Base-by-base conservation (phyloP, 2,797 vertebrate species). In the Melanotaenia pygmaea region DNA sequence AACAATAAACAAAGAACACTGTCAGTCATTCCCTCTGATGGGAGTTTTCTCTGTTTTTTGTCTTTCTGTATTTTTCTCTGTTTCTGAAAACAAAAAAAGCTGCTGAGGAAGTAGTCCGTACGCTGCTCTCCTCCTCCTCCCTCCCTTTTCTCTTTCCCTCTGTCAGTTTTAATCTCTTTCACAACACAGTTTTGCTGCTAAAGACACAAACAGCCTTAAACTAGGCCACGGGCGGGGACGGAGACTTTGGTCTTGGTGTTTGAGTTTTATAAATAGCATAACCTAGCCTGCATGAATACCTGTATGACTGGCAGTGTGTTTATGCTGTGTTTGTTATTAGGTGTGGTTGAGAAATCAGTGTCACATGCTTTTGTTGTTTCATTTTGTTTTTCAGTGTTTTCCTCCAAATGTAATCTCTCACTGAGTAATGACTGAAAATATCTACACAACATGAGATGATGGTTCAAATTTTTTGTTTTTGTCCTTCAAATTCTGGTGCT, bases 211-310 rank as follows among this genome's bases (percentile, higher is more conserved):
- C 70, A 64, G 59, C 7, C 13, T 66, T 26, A 72, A 88, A 84
- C 18, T 75, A 84, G 79, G 81, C 75, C 84, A 82, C 50, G 34
- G 76, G 77, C 0, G 57, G 45, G 67, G 77, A 22, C 34, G 34
- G 67, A 72, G 58, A 65, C 22, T 18, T 67, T 9, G 0, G 2
- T 64, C 56, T 20, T n/a, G 7, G 1, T 20, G 7, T n/a, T 18
- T 45, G 1, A 5, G 40, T 47, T 18, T 47, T 47, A 7, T 35
- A 54, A 70, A 81, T 3, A 35, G 38, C 13, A 50, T 16, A 51
- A 50, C 56, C 26, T 26, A 26, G 51, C 3, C 14, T 9, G 35
- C 28, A 32, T 59, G 16, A 32, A 50, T 64, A 59, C 6, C 24
- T 9, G 40, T 28, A 32, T 59, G 13, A 37, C 6, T 45, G 40